Evolutionary conservation across 2,888 invertebrate species (phyloP).

Genomic region (Callimorpha dominula): DNA sequence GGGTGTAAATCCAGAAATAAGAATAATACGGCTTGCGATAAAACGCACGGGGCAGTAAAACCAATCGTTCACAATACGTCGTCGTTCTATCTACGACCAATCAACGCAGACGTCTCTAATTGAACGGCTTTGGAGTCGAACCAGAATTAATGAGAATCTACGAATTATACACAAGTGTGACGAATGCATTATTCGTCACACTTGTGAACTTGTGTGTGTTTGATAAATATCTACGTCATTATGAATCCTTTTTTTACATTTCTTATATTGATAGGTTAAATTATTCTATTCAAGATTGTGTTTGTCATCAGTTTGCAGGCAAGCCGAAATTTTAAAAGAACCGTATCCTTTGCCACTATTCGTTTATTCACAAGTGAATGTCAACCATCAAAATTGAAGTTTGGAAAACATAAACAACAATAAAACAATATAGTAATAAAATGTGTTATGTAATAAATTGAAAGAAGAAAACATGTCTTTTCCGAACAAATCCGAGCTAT

Average conservation of each 20-base stretch:
- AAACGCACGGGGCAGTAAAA: slow-evolving; percentile 71
- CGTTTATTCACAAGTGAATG: no score
- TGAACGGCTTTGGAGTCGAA: slow-evolving; percentile 48
- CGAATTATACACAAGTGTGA: slow-evolving; percentile 45
- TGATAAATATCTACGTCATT: background rate
- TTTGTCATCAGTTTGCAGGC: background rate
- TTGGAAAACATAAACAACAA: no score
- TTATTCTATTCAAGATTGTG: background rate
- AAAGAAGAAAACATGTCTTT: no score
- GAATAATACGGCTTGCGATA: slow-evolving; percentile 64
- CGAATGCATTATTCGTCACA: no score
- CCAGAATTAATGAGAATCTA: slow-evolving; percentile 45
- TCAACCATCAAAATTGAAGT: no score
- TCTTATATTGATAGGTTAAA: background rate
- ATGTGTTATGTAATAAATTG: no score
- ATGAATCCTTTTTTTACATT: background rate
- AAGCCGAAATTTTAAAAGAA: no score
- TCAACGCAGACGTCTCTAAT: slow-evolving; percentile 64
- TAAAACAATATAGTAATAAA: no score
- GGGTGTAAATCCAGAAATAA: slow-evolving; percentile 54
- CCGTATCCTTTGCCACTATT: no score
- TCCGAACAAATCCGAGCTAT: no score
- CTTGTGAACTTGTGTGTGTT: no score
- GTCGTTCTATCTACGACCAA: slow-evolving; percentile 64
- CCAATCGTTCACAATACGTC: slow-evolving; percentile 60